Evolutionary conservation across 2,113 vertebrate genomes (phyloP).

Genomic region (Corythaixoides concolor): DNA sequence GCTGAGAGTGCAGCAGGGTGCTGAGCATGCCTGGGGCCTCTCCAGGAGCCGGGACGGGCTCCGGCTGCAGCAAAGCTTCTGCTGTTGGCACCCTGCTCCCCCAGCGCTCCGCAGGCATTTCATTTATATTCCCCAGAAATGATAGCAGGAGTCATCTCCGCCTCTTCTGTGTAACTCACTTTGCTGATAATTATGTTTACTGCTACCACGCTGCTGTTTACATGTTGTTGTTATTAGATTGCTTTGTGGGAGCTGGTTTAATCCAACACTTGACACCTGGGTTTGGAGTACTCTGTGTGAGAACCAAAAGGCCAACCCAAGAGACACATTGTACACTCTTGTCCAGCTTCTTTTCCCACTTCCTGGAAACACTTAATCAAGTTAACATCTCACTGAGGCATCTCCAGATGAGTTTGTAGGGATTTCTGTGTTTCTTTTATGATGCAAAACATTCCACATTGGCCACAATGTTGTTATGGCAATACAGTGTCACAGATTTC

Average conservation of each 20-base stretch:
- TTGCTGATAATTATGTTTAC: not conserved
- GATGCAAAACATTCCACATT: not conserved
- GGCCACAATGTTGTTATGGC: not conserved
- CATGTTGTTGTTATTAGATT: not conserved
- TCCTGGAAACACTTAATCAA: not conserved
- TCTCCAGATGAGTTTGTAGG: not conserved
- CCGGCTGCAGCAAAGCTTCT: not conserved
- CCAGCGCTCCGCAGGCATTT: rapidly evolving
- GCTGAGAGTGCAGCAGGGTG: not conserved
- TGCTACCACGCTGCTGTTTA: not conserved
- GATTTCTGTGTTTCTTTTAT: not conserved
- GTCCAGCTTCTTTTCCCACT: not conserved
- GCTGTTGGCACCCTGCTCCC: not conserved
- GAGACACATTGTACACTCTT: not conserved
- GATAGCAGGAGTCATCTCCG: not conserved
- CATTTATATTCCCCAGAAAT: not conserved
- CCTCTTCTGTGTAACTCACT: not conserved
- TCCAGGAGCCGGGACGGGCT: rapidly evolving
- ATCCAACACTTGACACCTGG: not conserved
- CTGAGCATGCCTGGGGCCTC: rapidly evolving
- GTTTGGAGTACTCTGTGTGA: not conserved
- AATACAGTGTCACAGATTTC: rapidly evolving
- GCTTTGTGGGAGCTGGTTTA: not conserved
- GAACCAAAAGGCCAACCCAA: not conserved
- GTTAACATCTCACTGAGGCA: not conserved